phyloP scores from a whole-genome alignment of 2,113 vertebrate genomes.

The Eira barbara region DNA sequence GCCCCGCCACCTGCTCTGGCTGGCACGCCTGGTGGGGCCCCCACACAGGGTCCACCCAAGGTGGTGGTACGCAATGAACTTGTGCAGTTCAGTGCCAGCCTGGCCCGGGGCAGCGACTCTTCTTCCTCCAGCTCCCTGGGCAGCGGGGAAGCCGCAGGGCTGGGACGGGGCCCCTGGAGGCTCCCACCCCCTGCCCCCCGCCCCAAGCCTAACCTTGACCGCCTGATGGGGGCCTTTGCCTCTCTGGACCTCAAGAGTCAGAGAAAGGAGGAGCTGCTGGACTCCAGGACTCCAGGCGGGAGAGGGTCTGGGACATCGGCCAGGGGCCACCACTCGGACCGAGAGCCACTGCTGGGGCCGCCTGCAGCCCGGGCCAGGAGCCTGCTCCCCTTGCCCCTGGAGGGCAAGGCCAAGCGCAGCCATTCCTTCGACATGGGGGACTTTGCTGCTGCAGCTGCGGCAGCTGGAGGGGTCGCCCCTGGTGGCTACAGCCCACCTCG shows the following conservation, averaged over 20 bases:
- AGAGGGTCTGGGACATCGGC: slow-evolving; percentile 62
- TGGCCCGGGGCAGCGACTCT: slow-evolving; percentile 91
- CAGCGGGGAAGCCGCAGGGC: slow-evolving; percentile 86
- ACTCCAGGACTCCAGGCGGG: slow-evolving; percentile 85
- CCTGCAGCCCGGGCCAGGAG: slow-evolving; percentile 89
- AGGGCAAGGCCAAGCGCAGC: slow-evolving; percentile 95
- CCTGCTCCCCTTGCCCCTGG: slow-evolving; percentile 92
- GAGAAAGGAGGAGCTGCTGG: slow-evolving; percentile 85
- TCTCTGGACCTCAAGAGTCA: slow-evolving; percentile 94
- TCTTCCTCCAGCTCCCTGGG: slow-evolving; percentile 91
- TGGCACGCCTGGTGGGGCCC: slow-evolving; percentile 80
- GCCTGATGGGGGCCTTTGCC: slow-evolving; percentile 95
- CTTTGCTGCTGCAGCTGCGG: slow-evolving; percentile 83
- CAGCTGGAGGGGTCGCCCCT: background rate
- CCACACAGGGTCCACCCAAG: slow-evolving; percentile 87
- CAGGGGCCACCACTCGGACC: slow-evolving; percentile 87
- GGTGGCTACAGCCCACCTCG: slow-evolving; percentile 89
- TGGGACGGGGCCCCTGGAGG: slow-evolving; percentile 90
- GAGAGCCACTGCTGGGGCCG: slow-evolving; percentile 94
- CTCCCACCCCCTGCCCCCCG: slow-evolving; percentile 82
- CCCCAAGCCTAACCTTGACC: slow-evolving; percentile 91
- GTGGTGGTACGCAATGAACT: slow-evolving; percentile 92
- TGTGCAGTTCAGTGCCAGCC: slow-evolving; percentile 89
- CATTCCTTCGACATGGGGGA: slow-evolving; percentile 99
- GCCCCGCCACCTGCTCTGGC: slow-evolving; percentile 67